Base-by-base conservation (phyloP, 2,113 vertebrate genomes). In the Mus spicilegus region DNA sequence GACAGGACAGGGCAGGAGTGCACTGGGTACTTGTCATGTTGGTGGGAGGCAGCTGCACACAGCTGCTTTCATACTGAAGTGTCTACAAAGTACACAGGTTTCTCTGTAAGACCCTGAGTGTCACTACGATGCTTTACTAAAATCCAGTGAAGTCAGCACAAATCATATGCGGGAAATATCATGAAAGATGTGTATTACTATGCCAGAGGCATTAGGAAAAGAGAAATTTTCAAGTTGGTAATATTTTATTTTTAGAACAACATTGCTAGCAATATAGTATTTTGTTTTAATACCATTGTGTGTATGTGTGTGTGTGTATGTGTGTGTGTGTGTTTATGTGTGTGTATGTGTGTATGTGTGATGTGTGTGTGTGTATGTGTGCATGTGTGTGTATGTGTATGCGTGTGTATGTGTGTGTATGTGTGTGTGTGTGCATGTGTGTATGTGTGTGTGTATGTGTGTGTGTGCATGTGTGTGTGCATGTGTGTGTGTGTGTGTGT, bases 161-260 rank as follows among this genome's bases (percentile, higher is more conserved):
- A 93, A 16, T 49, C 42, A 56, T 84, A 51, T 87, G 3, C 63
- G 61, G n/a, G 73, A 80, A 81, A 56, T 10, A 61, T 61, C 11
- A 49, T 2, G 24, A 54, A 63, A 88, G 39, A 73, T 75, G 33
- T 0, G 0, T 70, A 28, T n/a, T 19, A 13, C 1, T 70, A 28
- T 61, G 4, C 10, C 22, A 90, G 24, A 28, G 28, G 13, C 30
- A 30, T 67, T 94, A 82, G 72, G 33, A 84, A 39, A 89, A 54
- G 28, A 56, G 88, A 39, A 73, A 42, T 73, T 67, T 90, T 91
- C n/a, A 33, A 46, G 19, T 16, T 9, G 51, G 19, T 33, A 46
- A 26, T 81, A n/a, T 84, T 90, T 94, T 76, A 88, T 69, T 92
- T 54, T 90, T 54, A 58, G 87, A 92, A 80, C 73, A 61, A 89